These are phyloP conservation scores for Eustalomyia histrio DNA, from an alignment of 2,888 invertebrate species.

Conservation along the genomic window DNA sequence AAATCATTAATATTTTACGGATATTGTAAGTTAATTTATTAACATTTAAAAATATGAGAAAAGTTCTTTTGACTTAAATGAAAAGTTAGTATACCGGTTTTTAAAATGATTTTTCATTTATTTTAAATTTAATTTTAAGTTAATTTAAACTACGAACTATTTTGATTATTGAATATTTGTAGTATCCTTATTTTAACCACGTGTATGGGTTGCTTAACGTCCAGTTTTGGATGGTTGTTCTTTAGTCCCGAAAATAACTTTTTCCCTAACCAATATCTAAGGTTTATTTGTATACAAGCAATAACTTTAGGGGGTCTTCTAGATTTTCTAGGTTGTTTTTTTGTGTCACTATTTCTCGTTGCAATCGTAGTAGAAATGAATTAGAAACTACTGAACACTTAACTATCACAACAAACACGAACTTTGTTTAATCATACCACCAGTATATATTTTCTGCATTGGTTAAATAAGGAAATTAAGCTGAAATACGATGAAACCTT, in stretches of 20 bases:
- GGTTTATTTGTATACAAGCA: slow-evolving; percentile 62
- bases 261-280: not conserved
- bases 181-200: no score
- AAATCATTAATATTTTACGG: no score
- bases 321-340: not conserved
- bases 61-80: no score
- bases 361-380: not conserved
- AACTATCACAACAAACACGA: slow-evolving; percentile 12
- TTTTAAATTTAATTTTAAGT: no score
- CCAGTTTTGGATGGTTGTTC: no score
- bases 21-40: no score
- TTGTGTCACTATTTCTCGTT: not conserved
- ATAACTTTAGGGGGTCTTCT: slow-evolving; percentile 26
- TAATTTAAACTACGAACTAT: no score
- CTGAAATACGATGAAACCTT: slow-evolving; percentile 35
- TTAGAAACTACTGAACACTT: slow-evolving; percentile 5
- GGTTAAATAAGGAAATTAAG: slow-evolving; percentile 68
- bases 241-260: not conserved
- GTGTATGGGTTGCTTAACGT: no score
- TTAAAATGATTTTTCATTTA: no score
- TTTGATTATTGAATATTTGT: no score
- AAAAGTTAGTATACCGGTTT: no score
- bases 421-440: slow-evolving; percentile 11
- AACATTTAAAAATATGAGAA: no score
- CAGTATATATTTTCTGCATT: slow-evolving; percentile 69